Conservation (phyloP, 2,797 vertebrate species). For the Pseudochirops corinnae region DNA sequence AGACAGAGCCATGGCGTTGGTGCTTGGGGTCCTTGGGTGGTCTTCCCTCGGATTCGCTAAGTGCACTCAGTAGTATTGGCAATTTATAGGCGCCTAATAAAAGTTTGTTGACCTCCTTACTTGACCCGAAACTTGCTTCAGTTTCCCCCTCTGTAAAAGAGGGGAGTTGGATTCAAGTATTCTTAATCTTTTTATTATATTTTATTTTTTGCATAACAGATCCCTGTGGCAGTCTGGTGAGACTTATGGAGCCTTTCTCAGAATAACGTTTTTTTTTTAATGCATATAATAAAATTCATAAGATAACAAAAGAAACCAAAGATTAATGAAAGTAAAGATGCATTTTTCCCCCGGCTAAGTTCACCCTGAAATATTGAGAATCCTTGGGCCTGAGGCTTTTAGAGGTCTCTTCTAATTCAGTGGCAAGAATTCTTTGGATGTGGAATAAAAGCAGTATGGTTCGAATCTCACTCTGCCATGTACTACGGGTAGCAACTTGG, state of each 20-base stretch:
- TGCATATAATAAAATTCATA: background rate
- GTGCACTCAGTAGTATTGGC: background rate
- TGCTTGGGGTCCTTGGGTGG: background rate
- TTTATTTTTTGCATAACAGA: background rate
- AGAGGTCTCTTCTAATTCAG: background rate
- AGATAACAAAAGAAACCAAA: background rate
- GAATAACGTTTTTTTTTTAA: background rate
- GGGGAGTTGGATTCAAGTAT: background rate
- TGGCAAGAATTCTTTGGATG: background rate
- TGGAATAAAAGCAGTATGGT: background rate
- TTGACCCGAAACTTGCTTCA: background rate
- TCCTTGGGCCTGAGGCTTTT: background rate
- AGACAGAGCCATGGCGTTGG: background rate
- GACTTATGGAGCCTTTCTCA: background rate
- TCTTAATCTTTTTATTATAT: background rate
- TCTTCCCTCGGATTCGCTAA: background rate
- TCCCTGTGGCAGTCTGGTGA: background rate
- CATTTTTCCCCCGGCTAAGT: background rate
- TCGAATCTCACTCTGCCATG: background rate
- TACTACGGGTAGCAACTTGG: background rate
- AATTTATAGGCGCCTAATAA: background rate
- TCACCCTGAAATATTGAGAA: background rate
- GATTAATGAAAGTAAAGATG: background rate
- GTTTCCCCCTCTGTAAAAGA: background rate
- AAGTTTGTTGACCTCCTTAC: background rate